Evolutionary conservation across 2,113 vertebrate species (phyloP).

Genomic region (Anguilla japonica): DNA sequence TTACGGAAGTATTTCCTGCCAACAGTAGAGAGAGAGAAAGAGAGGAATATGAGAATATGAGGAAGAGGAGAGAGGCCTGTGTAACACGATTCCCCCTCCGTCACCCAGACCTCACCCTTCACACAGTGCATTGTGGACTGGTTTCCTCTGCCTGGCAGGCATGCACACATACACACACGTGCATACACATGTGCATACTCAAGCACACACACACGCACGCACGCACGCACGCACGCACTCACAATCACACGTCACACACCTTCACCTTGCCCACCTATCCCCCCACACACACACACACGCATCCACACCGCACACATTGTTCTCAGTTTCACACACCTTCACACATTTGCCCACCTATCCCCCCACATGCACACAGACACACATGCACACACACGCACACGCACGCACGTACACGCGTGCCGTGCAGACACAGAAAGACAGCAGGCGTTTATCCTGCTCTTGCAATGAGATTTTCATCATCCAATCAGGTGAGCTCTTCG

Average conservation of each 20-base stretch:
- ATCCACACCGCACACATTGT: too few species aligned
- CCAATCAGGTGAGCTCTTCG: constrained; percentile 30
- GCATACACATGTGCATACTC: constrained; percentile 21
- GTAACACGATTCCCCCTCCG: neutral
- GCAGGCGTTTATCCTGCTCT: constrained; percentile 56
- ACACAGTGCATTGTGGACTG: neutral
- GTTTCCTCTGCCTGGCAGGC: neutral
- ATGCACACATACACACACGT: neutral
- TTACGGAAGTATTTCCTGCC: too few species aligned
- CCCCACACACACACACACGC: neutral
- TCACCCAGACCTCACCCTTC: neutral
- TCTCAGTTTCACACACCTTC: too few species aligned
- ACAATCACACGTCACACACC: too few species aligned
- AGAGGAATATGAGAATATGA: neutral
- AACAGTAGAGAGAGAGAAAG: neutral
- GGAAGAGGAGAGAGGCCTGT: neutral
- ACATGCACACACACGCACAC: constrained; percentile 24
- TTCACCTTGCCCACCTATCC: too few species aligned
- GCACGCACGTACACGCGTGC: neutral
- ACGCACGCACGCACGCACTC: neutral
- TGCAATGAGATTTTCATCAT: constrained; percentile 59
- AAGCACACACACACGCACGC: constrained; percentile 12
- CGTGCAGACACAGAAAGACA: constrained; percentile 13
- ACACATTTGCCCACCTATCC: too few species aligned
- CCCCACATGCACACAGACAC: constrained; percentile 21